Conservation (phyloP, 2,888 invertebrate genomes). For the Drosophila longiperda region DNA sequence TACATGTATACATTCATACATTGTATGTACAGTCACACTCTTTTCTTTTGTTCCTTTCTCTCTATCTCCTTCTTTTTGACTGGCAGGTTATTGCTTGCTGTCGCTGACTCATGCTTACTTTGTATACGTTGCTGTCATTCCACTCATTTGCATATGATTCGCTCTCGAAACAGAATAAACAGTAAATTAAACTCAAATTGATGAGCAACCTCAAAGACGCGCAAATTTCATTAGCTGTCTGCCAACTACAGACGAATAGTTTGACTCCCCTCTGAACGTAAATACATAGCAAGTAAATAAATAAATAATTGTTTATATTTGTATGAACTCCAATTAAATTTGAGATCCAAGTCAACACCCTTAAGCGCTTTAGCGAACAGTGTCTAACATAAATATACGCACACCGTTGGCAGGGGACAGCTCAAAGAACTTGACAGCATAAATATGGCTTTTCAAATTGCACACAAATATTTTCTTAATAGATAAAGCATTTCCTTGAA, state of each 20-base stretch:
- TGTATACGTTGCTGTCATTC: slow-evolving; percentile 12
- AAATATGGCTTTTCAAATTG: neutral
- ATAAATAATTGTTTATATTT: neutral
- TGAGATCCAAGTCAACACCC: neutral
- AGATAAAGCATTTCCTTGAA: neutral
- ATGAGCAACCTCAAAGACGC: slow-evolving; percentile 42
- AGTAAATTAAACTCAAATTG: slow-evolving; percentile 61
- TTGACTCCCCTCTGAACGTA: neutral
- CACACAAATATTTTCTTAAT: neutral
- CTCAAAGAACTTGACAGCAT: neutral
- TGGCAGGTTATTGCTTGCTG: slow-evolving; percentile 15
- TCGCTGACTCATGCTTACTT: slow-evolving; percentile 33
- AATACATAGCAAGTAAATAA: neutral
- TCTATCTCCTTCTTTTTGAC: neutral
- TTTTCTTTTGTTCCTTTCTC: neutral
- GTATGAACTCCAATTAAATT: neutral
- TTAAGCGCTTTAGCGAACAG: neutral
- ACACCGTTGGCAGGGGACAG: neutral
- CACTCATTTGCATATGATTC: slow-evolving; percentile 60
- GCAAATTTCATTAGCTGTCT: slow-evolving; percentile 41
- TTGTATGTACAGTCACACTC: neutral
- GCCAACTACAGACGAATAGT: slow-evolving; percentile 1
- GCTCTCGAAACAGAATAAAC: slow-evolving; percentile 40
- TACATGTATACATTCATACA: neutral
- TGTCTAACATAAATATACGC: neutral